A percentile compares a stretch with the other conserved stretches of the same genome.
Conservation (phyloP, 2,113 vertebrate species). For the Holacanthus passer region DNA sequence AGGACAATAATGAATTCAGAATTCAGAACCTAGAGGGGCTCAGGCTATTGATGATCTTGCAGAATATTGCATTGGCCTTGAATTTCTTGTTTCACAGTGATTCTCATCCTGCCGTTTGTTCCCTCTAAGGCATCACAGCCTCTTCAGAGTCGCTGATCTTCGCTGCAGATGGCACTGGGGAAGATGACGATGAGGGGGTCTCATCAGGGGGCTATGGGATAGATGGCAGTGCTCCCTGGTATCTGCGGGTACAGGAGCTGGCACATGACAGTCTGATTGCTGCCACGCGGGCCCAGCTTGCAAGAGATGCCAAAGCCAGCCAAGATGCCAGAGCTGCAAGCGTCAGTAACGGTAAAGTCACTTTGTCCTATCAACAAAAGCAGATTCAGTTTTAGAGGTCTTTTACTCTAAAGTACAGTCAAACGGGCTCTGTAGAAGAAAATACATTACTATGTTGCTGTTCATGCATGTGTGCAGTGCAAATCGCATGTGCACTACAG, state of each 20-base stretch:
- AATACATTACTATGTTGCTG: neutral
- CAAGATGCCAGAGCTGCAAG: conserved; percentile 77
- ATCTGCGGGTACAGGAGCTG: conserved; percentile 95
- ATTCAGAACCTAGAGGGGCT: conserved; percentile 16
- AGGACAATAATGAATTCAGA: conserved; percentile 24
- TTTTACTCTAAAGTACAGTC: neutral
- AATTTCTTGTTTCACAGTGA: conserved; percentile 3
- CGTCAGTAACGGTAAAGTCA: conserved; percentile 85
- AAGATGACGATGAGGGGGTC: conserved; percentile 93
- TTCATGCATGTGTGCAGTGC: neutral
- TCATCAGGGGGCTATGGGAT: conserved; percentile 88
- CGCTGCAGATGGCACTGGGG: conserved; percentile 90
- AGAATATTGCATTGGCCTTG: conserved; percentile 16
- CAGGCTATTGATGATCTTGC: neutral
- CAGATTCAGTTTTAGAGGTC: neutral
- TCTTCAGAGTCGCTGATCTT: conserved; percentile 95
- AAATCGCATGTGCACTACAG: neutral
- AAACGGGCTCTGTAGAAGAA: neutral
- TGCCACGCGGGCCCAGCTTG: conserved; percentile 95
- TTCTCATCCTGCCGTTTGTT: neutral
- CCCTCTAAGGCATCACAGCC: conserved; percentile 87
- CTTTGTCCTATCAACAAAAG: conserved; percentile 1
- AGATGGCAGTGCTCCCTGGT: conserved; percentile 95
- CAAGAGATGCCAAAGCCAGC: conserved; percentile 92
- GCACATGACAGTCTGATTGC: conserved; percentile 98